Evolutionary conservation across 2,888 invertebrate genomes (phyloP), one percentile per base, ranked within the genome.

Genomic region (Congeria kusceri): DNA sequence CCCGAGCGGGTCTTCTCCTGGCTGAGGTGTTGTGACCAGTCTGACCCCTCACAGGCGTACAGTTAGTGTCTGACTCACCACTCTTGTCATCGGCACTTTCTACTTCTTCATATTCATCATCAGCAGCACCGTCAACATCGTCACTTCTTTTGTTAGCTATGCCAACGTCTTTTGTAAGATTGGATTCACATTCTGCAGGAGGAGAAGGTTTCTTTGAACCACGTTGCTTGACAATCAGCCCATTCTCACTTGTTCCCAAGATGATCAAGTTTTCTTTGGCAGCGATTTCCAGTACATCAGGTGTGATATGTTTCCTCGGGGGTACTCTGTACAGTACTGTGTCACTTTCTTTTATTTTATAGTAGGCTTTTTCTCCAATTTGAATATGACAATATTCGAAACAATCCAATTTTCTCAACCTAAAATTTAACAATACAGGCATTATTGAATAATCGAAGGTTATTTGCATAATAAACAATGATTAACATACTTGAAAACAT

Each of bases 371-470:
- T 94, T 98, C 98, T 70, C 97, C 97, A 58, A 98, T 96, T 94
- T 98, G 98, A 86, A 97, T 95, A 85, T 97, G 97, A 92, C 97
- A 97, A 56, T 97, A 96, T 92, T 97, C 97, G 90, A 97, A 97
- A 72, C 97, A 96, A 68, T 92, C 97, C 81, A 98, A 94, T 82
- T 97, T 95, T 92, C 97, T 96, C 65, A 98, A 94, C 89, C 97
- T 95, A 87, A 69, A 93, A 91, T 66, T 46, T 65, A 71, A 44
- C 46, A 44, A n/a, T n/a, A n/a, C n/a, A n/a, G n/a, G n/a, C n/a
- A n/a, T n/a, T n/a, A n/a, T n/a, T n/a, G n/a, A n/a, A n/a, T n/a
- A n/a, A n/a, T n/a, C n/a, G n/a, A n/a, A n/a, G n/a, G n/a, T n/a
- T n/a, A n/a, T n/a, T n/a, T n/a, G n/a, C n/a, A n/a, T n/a, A n/a